Evolutionary conservation across 2,113 vertebrate species (phyloP).

Genomic region (Cinclus mexicanus): DNA sequence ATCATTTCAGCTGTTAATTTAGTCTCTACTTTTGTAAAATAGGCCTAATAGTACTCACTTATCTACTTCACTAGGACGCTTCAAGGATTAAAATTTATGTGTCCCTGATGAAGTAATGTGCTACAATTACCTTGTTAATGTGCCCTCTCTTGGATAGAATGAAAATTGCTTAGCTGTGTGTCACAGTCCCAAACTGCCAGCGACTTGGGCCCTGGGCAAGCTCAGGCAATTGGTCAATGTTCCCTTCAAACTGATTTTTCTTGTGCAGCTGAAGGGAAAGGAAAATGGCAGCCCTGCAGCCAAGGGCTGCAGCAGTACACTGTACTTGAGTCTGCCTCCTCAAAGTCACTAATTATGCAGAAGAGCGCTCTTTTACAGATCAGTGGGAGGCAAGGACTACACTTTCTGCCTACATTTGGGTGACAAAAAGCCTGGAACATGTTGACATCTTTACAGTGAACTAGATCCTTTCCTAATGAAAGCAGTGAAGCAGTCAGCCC

Average conservation of each 20-base stretch:
- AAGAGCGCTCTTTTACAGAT: not conserved
- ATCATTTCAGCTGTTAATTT: conserved; percentile 31
- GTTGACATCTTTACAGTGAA: not conserved
- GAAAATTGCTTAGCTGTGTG: not conserved
- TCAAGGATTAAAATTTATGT: conserved; percentile 53
- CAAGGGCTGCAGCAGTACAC: not conserved
- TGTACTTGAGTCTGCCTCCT: not conserved
- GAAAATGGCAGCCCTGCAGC: not conserved
- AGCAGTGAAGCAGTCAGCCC: not conserved
- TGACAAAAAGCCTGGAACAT: rapidly evolving
- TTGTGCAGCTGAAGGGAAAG: not conserved
- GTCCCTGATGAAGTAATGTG: conserved; percentile 35
- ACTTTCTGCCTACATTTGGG: not conserved
- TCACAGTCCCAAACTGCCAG: rapidly evolving
- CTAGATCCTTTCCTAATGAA: not conserved
- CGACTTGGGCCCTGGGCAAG: not conserved
- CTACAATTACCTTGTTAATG: conserved; percentile 59
- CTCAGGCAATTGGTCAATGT: not conserved
- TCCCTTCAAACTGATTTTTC: not conserved
- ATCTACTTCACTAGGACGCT: conserved; percentile 44
- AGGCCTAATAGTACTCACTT: conserved; percentile 40
- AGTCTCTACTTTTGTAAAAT: conserved; percentile 27
- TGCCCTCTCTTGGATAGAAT: conserved; percentile 42
- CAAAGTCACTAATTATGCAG: not conserved
- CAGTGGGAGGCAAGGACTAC: not conserved